Conservation (phyloP, 92 coral and sea anemone genomes). For the Pocillopora meandrina region DNA sequence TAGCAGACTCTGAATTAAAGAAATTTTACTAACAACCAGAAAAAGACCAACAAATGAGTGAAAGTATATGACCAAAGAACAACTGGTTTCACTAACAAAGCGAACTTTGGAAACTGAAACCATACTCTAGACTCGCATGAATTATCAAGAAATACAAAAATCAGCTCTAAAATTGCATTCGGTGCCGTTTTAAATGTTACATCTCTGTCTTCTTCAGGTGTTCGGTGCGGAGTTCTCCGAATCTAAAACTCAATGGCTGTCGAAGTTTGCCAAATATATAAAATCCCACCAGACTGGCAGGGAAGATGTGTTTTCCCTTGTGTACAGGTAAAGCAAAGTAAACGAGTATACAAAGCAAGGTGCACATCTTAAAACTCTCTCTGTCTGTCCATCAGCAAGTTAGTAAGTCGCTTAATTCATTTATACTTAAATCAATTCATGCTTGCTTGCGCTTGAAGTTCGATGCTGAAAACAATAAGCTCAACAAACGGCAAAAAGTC, state of each 20-base stretch:
- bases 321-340: conserved; percentile 9
- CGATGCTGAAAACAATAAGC: too few relatives aligned
- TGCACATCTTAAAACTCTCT: too few relatives aligned
- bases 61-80: too few relatives aligned
- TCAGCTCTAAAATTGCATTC: too few relatives aligned
- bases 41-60: too few relatives aligned
- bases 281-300: neutral
- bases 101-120: too few relatives aligned
- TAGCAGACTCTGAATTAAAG: neutral
- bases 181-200: neutral
- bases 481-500: too few relatives aligned
- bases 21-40: neutral
- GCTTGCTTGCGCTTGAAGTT: too few relatives aligned
- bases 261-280: neutral
- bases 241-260: neutral
- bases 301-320: conserved; percentile 2
- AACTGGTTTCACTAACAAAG: too few relatives aligned
- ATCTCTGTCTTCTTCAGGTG: neutral
- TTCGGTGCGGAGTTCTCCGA: neutral
- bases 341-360: neutral
- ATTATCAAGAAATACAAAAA: too few relatives aligned
- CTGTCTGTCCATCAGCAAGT: neutral
- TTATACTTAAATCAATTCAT: too few relatives aligned
- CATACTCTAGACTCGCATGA: too few relatives aligned
- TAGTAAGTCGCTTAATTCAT: neutral